A percentile compares a stretch with the other conserved stretches of the same genome.
Conservation (phyloP, 2,113 vertebrate genomes). For the Thermophis baileyi region DNA sequence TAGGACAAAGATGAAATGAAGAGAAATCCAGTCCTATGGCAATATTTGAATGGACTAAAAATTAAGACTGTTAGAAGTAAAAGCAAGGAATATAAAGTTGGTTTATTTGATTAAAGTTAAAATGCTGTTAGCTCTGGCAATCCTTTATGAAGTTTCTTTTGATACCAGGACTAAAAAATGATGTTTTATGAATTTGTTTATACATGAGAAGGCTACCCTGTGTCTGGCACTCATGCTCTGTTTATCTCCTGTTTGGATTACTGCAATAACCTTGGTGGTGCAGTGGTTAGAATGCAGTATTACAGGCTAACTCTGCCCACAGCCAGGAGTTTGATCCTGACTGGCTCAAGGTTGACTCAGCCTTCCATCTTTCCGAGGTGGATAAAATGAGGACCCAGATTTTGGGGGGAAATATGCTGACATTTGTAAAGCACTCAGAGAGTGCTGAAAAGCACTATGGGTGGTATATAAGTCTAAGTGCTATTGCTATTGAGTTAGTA, state of each 20-base stretch:
- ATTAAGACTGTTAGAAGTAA: background rate
- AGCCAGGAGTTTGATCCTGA: background rate
- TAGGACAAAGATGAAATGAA: background rate
- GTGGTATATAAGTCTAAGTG: background rate
- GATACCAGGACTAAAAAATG: background rate
- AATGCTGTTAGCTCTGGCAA: background rate
- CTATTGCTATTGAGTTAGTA: background rate
- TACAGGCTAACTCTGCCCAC: background rate
- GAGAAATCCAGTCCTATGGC: background rate
- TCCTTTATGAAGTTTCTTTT: background rate
- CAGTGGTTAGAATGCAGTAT: background rate
- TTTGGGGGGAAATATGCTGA: background rate
- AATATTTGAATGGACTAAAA: background rate
- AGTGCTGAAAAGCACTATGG: background rate
- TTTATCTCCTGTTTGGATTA: background rate
- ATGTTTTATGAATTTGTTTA: background rate
- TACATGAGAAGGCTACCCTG: background rate
- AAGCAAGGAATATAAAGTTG: background rate
- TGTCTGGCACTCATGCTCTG: background rate
- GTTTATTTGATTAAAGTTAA: background rate
- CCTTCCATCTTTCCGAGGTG: background rate
- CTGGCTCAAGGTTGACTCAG: background rate
- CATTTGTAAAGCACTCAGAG: background rate
- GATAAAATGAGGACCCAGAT: background rate
- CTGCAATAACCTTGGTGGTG: background rate